These are phyloP conservation scores for Sminthurides bifidus DNA, from an alignment of 1,140 invertebrate species.

Conservation along the genomic window DNA sequence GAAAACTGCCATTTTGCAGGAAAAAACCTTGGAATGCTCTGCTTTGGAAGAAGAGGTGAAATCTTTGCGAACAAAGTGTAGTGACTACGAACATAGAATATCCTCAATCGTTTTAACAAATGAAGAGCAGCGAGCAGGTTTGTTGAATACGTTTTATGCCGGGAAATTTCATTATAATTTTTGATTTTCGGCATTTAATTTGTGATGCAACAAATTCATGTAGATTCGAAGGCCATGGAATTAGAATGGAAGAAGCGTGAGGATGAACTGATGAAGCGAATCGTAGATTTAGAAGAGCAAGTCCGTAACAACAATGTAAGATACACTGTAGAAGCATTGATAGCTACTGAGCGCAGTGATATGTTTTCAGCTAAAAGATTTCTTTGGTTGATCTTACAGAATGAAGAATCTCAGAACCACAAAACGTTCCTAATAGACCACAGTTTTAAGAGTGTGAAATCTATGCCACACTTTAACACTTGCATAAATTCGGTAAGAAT, in stretches of 20 bases:
- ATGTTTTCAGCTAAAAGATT: no score
- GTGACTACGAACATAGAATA: conserved; percentile 22
- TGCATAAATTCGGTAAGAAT: conserved; percentile 1
- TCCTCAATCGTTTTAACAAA: not conserved
- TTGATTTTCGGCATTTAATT: not conserved
- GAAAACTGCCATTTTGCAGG: not conserved
- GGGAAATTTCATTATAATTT: no score
- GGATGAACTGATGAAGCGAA: not conserved
- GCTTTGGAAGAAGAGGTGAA: conserved; percentile 22
- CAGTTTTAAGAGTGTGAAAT: not conserved
- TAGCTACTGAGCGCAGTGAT: no score
- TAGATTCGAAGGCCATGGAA: not conserved
- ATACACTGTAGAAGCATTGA: not conserved
- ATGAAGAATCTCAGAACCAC: not conserved
- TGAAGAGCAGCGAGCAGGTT: not conserved
- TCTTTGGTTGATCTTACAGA: no score
- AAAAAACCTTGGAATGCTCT: conserved; percentile 19
- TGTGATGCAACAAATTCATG: no score
- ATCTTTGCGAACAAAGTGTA: conserved; percentile 24
- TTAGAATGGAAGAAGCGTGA: not conserved
- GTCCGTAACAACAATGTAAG: not conserved
- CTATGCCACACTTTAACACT: not conserved
- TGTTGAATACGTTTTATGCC: no score
- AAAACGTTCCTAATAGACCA: not conserved
- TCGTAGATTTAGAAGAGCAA: not conserved